Evolutionary conservation across 92 coral and sea anemone genomes (phyloP), one percentile per base, ranked within the genome.

Genomic region (Porites lobata): DNA sequence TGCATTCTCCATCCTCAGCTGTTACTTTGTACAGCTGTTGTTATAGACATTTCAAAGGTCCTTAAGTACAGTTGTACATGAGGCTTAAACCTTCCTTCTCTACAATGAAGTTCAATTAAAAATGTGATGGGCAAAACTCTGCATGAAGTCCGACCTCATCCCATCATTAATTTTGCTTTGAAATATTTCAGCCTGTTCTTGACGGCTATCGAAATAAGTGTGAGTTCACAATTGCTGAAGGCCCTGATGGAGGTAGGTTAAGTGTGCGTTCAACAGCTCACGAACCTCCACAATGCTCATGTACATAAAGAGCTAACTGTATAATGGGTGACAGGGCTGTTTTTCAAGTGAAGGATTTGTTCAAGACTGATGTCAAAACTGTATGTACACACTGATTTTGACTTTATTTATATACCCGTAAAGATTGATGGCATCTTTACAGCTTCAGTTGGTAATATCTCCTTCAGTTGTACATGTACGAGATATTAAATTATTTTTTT

Each of bases 121-220:
- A 84, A 84, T 84, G 87, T 50, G 80, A 73, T 73, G 87, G 87
- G 87, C 80, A 9, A 65, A 24, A 24, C 18, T 18, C 11, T 61
- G 58, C 91, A 90, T 83, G 91, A 87, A 85, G 91, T 90, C 93
- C 73, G 84, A 90, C 93, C 91, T 90, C 93, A 90, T 90, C 85
- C 90, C 93, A 90, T 86, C 93, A 65, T 70, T 89, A 56, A 56
- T 10, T 80, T 89, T 62, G 76, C 72, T 89, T 69, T 69, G 51
- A 89, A 83, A 86, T 79, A 80, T 91, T 92, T 69, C 94, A 97
- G 99, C 98, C 96, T 65, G 91, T 93, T 12, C 90, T 91, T 69
- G 96, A 97, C 88, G 98, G 96, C 74, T 97, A 97, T 92, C 99
- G 99, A 90, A 97, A 97, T 94, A 97, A 97, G 91, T 97, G 99